A percentile compares a stretch with the other conserved stretches of the same genome.
phyloP scores from a whole-genome alignment of 2,797 vertebrate genomes.

The Sandelia bainsii region DNA sequence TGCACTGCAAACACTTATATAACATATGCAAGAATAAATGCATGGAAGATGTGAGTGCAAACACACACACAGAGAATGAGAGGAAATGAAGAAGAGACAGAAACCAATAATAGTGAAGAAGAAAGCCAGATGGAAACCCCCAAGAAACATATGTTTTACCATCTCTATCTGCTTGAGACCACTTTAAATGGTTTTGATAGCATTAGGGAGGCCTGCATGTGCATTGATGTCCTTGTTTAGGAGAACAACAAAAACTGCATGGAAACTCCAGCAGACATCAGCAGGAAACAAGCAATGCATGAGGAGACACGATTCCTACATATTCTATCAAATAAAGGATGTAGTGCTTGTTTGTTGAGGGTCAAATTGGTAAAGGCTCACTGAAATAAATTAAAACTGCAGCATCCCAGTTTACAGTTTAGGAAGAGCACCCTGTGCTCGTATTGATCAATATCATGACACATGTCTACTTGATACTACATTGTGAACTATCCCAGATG shows the following conservation, averaged over 20 bases:
- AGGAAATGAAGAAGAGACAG: not conserved
- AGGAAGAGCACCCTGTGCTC: too few relatives aligned
- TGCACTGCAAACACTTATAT: conserved; percentile 10
- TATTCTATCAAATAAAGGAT: conserved; percentile 7
- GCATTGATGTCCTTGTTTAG: conserved; percentile 52
- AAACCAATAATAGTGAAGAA: conserved; percentile 30
- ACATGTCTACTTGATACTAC: not conserved
- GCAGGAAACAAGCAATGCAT: conserved; percentile 27
- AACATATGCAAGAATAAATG: conserved; percentile 16
- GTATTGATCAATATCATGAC: not conserved
- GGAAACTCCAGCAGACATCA: conserved; percentile 34
- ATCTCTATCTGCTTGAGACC: conserved; percentile 34
- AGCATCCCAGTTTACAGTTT: not conserved
- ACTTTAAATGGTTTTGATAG: conserved; percentile 50
- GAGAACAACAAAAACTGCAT: not conserved
- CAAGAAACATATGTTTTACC: conserved; percentile 45
- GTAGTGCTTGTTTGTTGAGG: not conserved
- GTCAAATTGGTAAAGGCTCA: not conserved
- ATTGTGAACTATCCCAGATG: not conserved
- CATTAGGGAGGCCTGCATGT: conserved; percentile 42
- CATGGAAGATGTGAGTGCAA: not conserved
- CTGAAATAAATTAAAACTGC: not conserved
- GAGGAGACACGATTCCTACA: conserved; percentile 18
- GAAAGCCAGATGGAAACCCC: conserved; percentile 39
- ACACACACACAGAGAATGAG: not conserved